These are phyloP conservation scores for Shargacucullia verbasci DNA, from an alignment of 2,888 invertebrate genomes.

Conservation along the genomic window DNA sequence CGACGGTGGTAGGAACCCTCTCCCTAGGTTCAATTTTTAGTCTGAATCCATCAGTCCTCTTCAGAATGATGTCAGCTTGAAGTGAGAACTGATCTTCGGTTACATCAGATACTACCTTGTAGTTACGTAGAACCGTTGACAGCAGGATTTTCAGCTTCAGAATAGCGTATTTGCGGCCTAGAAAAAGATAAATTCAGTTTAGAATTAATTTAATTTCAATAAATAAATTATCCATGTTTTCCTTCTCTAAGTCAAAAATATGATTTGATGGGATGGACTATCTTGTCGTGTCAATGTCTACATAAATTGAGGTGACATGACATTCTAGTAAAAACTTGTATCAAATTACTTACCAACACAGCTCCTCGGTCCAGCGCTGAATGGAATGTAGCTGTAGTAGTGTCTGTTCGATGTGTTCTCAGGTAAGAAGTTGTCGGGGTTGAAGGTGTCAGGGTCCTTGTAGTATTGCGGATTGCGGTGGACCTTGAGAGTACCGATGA, in stretches of 20 bases:
- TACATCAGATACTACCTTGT: conserved; percentile 90
- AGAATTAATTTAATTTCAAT: no score
- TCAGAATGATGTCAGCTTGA: conserved; percentile 93
- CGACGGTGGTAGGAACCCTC: conserved; percentile 58
- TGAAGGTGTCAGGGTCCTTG: conserved; percentile 91
- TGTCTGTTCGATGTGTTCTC: conserved; percentile 92
- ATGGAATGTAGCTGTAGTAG: conserved; percentile 94
- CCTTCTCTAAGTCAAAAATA: no score
- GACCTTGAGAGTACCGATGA: conserved; percentile 91
- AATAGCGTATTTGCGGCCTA: conserved; percentile 94
- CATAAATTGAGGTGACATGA: no score
- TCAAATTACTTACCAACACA: conserved; percentile 91
- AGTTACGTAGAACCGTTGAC: conserved; percentile 92
- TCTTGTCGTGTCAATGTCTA: no score
- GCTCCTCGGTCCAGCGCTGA: conserved; percentile 94
- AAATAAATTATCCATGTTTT: no score
- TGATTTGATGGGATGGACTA: no score
- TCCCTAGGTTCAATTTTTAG: conserved; percentile 91
- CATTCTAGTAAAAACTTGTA: no score
- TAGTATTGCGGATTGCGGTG: conserved; percentile 92
- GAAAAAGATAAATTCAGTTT: conserved; percentile 20
- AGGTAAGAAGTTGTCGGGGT: conserved; percentile 94
- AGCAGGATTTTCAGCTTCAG: conserved; percentile 93
- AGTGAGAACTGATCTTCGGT: conserved; percentile 91
- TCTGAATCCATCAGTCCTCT: conserved; percentile 92